Conservation (phyloP, 2,113 vertebrate species). For the Cepphus grylle region DNA sequence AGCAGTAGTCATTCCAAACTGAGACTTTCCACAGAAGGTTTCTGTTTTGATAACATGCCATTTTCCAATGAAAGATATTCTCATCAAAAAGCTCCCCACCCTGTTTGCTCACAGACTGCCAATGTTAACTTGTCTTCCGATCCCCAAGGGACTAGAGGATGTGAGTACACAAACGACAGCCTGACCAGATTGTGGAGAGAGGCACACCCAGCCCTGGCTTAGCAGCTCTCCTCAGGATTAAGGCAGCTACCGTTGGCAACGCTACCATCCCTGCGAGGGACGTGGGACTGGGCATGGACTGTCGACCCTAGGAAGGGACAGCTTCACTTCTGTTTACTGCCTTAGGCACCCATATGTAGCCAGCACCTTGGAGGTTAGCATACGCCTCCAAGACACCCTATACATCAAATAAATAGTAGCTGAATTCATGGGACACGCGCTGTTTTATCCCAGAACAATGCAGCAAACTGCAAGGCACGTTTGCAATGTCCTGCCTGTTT, state of each 20-base stretch:
- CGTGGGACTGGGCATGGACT: not conserved
- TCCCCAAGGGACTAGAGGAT: not conserved
- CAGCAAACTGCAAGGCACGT: not conserved
- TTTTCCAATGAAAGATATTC: constrained; percentile 1
- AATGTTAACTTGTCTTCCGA: not conserved
- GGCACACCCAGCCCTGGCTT: not conserved
- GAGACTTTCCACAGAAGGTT: not conserved
- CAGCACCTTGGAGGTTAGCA: not conserved
- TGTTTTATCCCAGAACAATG: not conserved
- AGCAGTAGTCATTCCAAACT: not conserved
- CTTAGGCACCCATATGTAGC: not conserved
- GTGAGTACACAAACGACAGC: not conserved
- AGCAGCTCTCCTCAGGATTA: not conserved
- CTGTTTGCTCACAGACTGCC: not conserved
- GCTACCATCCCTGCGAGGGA: not conserved
- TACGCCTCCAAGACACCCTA: not conserved
- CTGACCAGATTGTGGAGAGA: not conserved
- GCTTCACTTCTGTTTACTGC: not conserved
- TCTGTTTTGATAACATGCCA: not conserved
- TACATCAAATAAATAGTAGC: not conserved
- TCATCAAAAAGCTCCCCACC: not conserved
- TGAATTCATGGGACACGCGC: not conserved
- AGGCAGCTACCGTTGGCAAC: not conserved
- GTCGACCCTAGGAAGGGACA: not conserved
- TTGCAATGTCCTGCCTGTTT: not conserved